Evolutionary conservation across 2,113 vertebrate genomes (phyloP).

Genomic region (Aptenodytes forsteri): DNA sequence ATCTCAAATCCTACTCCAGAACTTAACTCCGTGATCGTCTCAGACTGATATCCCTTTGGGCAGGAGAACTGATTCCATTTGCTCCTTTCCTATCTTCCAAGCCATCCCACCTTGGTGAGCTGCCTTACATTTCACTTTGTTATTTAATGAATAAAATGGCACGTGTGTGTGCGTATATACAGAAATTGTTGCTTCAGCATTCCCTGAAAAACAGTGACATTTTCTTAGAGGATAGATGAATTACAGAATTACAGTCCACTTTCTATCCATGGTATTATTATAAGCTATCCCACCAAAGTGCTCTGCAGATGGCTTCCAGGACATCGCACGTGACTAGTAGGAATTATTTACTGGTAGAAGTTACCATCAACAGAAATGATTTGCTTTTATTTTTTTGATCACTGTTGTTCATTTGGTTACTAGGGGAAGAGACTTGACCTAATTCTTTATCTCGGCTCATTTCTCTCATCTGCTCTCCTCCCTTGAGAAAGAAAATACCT

Average conservation of each 20-base stretch:
- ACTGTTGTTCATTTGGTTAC: background rate
- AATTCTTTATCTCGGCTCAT: background rate
- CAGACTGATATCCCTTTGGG: background rate
- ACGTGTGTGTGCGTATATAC: accelerated
- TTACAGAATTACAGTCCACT: background rate
- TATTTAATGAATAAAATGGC: background rate
- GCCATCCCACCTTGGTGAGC: background rate
- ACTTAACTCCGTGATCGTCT: background rate
- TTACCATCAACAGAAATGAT: background rate
- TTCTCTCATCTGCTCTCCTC: background rate
- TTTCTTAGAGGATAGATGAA: background rate
- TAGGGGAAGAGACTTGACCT: background rate
- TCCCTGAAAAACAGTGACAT: background rate
- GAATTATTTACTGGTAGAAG: background rate
- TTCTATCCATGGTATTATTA: background rate
- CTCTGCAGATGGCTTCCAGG: background rate
- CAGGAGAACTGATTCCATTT: background rate
- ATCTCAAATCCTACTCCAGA: background rate
- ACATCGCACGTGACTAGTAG: background rate
- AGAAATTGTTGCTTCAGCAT: background rate
- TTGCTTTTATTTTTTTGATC: background rate
- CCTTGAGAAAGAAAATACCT: background rate
- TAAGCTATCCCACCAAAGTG: background rate
- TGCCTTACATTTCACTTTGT: background rate
- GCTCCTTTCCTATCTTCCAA: background rate